These are phyloP conservation scores for Drosophila ercepeae DNA, from an alignment of 1,140 invertebrate genomes.

Conservation along the genomic window DNA sequence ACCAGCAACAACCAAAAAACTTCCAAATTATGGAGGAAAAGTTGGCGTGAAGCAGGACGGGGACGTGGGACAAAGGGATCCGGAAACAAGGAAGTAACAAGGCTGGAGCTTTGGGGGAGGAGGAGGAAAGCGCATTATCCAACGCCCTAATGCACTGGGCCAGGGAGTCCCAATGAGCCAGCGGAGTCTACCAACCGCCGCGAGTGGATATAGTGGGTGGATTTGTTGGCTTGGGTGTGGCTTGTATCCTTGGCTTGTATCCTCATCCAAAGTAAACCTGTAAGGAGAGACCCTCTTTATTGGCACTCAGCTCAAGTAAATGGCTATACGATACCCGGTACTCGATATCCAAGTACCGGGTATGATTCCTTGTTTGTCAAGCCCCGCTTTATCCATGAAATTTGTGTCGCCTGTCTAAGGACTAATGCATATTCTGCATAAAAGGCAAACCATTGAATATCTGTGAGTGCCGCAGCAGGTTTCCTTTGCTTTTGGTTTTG, in stretches of 20 bases:
- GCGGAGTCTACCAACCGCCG: background rate
- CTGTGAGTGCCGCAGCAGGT: conserved; percentile 3
- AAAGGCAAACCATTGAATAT: background rate
- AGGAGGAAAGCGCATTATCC: conserved; percentile 39
- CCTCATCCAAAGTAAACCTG: too few relatives aligned
- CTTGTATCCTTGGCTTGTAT: too few relatives aligned
- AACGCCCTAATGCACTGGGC: conserved; percentile 59
- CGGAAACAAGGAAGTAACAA: conserved; percentile 14
- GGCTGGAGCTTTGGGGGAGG: background rate
- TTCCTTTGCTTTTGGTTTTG: background rate
- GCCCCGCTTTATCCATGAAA: background rate
- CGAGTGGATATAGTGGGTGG: background rate
- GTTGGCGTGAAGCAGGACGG: conserved; percentile 37
- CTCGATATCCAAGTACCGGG: background rate
- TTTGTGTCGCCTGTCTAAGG: conserved; percentile 47
- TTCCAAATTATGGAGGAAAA: conserved; percentile 63
- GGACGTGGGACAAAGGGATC: conserved; percentile 22
- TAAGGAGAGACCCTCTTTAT: background rate
- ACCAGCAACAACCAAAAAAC: conserved; percentile 22
- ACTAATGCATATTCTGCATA: conserved; percentile 25
- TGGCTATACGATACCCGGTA: background rate
- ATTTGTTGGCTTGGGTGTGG: background rate
- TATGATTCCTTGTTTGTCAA: too few relatives aligned
- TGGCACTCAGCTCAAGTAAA: too few relatives aligned
- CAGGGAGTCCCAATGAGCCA: conserved; percentile 53